phyloP scores from a whole-genome alignment of 2,888 invertebrate species.

The Melolontha melolontha region DNA sequence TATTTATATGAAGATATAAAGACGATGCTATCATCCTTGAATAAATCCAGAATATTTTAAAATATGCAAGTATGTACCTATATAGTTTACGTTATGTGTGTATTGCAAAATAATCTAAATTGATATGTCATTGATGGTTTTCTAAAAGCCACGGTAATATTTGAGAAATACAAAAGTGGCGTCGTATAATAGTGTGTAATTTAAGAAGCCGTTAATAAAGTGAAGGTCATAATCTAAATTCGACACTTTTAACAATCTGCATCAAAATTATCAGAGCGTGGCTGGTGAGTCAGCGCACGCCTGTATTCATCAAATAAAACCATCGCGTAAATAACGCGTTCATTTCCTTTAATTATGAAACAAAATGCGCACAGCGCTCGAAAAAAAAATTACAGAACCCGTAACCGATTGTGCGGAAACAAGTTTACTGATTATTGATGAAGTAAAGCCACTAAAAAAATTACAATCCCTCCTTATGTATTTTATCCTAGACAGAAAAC shows the following conservation, averaged over 20 bases:
- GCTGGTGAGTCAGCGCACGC: constrained; percentile 26
- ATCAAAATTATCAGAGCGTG: constrained; percentile 35
- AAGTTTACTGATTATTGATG: not conserved
- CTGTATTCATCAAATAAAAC: constrained; percentile 9
- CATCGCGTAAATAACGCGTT: constrained; percentile 8
- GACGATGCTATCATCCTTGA: too few relatives aligned
- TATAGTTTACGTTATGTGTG: too few relatives aligned
- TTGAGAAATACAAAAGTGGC: too few relatives aligned
- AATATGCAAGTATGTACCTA: too few relatives aligned
- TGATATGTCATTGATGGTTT: too few relatives aligned
- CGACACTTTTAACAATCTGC: constrained; percentile 14
- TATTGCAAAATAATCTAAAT: too few relatives aligned
- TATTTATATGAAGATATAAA: too few relatives aligned
- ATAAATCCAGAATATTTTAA: too few relatives aligned
- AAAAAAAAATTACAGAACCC: not conserved
- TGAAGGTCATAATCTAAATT: constrained; percentile 36
- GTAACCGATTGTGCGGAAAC: not conserved
- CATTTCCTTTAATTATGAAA: constrained; percentile 21
- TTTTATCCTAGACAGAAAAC: too few relatives aligned
- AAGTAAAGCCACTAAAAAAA: not conserved
- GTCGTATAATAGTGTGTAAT: too few relatives aligned
- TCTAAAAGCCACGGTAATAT: too few relatives aligned
- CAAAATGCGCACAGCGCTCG: constrained; percentile 3
- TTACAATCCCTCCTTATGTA: not conserved
- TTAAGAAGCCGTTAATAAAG: constrained; percentile 2